Percentiles rank a stretch among this genome's conserved stretches.
These are phyloP conservation scores for Callionymus lyra DNA, from an alignment of 2,113 vertebrate genomes.

Conservation along the genomic window DNA sequence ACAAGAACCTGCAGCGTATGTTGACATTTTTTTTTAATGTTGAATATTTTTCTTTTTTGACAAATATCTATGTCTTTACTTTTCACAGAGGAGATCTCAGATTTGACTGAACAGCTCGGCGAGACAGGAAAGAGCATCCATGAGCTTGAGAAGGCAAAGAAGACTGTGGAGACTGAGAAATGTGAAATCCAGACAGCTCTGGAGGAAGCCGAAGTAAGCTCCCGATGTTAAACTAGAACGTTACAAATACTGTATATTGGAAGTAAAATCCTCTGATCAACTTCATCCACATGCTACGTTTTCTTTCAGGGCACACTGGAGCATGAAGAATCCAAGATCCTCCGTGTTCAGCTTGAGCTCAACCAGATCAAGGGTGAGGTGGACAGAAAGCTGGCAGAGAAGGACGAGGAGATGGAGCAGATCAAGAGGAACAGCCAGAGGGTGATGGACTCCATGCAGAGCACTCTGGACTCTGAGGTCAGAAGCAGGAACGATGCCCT, in stretches of 20 bases:
- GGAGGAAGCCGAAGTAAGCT: conserved; percentile 39
- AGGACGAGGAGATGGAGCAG: conserved; percentile 80
- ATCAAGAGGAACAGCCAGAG: conserved; percentile 78
- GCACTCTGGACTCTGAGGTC: conserved; percentile 72
- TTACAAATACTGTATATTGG: neutral
- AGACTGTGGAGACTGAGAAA: conserved; percentile 36
- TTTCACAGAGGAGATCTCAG: conserved; percentile 7
- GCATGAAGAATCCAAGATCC: conserved; percentile 63
- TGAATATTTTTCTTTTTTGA: neutral
- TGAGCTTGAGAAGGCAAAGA: conserved; percentile 38
- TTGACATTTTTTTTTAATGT: neutral
- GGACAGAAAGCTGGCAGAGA: conserved; percentile 75
- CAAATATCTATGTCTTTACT: neutral
- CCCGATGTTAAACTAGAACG: neutral
- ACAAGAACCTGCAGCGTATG: conserved; percentile 45
- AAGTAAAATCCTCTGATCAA: too few relatives aligned
- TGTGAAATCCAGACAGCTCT: conserved; percentile 36
- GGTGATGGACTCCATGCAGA: conserved; percentile 77
- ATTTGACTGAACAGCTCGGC: conserved; percentile 11
- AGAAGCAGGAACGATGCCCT: conserved; percentile 64
- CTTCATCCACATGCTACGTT: neutral
- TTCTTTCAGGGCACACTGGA: conserved; percentile 51
- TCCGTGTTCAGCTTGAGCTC: conserved; percentile 70
- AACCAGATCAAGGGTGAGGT: conserved; percentile 79
- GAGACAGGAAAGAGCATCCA: conserved; percentile 29